Evolutionary conservation across 1,140 invertebrate species (phyloP), one percentile per base, ranked within the genome.

Genomic region (Orius insidiosus): DNA sequence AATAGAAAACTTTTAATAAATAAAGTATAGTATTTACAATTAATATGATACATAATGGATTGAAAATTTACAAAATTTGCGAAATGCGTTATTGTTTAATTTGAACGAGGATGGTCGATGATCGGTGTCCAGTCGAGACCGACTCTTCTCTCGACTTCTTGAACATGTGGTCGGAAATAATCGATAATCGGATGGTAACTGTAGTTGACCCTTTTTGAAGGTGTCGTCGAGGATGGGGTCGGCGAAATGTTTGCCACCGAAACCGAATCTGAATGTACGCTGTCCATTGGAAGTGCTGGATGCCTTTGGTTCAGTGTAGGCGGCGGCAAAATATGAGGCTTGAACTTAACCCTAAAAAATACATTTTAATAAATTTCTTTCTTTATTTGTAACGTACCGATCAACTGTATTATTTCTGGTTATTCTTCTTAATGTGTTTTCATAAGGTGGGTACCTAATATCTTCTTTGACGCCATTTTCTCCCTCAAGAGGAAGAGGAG

Each of bases 111-210:
- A 11, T 38, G 48, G 30, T 49, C 54, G 8, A 51, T 50, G 14
- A 51, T 55, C 4, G 54, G 52, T 1, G 48, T 52, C 50, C 53
- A 53, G 41, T 55, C 54, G 6, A 41, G 47, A 13, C 46, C 44
- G 33, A 38, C 46, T 45, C 41, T 47, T n/a, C 45, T 52, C 31
- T 46, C 48, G 7, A 39, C 48, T 4, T 39, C 18, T 1, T 39
- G 16, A n/a, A 11, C 18, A 15, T 33, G 46, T 13, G 11, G 50
- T 16, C 56, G 75, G 58, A 85, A 85, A 59, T 82, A 85, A 54
- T 85, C 80, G 51, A 85, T 81, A 42, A 85, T 85, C 2, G 81
- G 81, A 60, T 85, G 82, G 56, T 85, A 85, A 58, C 78, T 83
- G 55, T 85, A 85, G 63, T 85, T 85, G 32, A 84, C 68, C 3